These are phyloP conservation scores for Spodoptera frugiperda DNA, from an alignment of 1,140 invertebrate species.

Conservation along the genomic window DNA sequence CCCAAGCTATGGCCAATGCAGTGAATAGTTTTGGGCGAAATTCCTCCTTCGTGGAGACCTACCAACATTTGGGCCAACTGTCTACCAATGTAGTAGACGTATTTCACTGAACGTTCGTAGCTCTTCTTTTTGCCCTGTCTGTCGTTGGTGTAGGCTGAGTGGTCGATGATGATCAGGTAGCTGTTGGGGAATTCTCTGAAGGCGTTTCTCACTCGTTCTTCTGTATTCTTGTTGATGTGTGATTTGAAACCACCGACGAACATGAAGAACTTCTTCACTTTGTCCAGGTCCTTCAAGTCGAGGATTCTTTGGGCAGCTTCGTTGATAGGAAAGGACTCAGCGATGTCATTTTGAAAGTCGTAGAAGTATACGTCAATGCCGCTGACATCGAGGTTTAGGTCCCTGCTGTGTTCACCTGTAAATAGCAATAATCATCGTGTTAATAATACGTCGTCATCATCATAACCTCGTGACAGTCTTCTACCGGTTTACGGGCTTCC, in stretches of 20 bases:
- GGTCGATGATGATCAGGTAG: slow-evolving; percentile 78
- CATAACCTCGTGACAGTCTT: too few species aligned
- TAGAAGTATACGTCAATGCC: slow-evolving; percentile 76
- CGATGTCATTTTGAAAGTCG: slow-evolving; percentile 68
- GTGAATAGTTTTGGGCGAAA: slow-evolving; percentile 74
- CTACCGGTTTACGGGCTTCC: too few species aligned
- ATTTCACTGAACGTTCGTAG: slow-evolving; percentile 77
- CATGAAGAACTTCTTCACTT: slow-evolving; percentile 73
- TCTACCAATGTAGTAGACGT: slow-evolving; percentile 79
- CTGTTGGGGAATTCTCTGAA: slow-evolving; percentile 73
- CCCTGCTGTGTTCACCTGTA: slow-evolving; percentile 75
- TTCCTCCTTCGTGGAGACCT: slow-evolving; percentile 63
- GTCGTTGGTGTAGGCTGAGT: slow-evolving; percentile 78
- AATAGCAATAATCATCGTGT: slow-evolving; percentile 23
- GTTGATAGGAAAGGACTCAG: slow-evolving; percentile 64
- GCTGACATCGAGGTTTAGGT: slow-evolving; percentile 71
- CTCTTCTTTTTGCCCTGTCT: slow-evolving; percentile 72
- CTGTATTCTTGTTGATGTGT: slow-evolving; percentile 73
- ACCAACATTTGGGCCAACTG: slow-evolving; percentile 70
- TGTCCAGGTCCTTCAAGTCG: slow-evolving; percentile 63
- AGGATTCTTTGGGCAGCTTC: slow-evolving; percentile 70
- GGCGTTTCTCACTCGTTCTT: slow-evolving; percentile 68
- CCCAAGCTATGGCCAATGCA: slow-evolving; percentile 85
- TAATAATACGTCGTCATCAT: too few species aligned
- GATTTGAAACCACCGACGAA: slow-evolving; percentile 81